Evolutionary conservation across 2,888 invertebrate species (phyloP).

Genomic region (Tenthredo scrophulariae): DNA sequence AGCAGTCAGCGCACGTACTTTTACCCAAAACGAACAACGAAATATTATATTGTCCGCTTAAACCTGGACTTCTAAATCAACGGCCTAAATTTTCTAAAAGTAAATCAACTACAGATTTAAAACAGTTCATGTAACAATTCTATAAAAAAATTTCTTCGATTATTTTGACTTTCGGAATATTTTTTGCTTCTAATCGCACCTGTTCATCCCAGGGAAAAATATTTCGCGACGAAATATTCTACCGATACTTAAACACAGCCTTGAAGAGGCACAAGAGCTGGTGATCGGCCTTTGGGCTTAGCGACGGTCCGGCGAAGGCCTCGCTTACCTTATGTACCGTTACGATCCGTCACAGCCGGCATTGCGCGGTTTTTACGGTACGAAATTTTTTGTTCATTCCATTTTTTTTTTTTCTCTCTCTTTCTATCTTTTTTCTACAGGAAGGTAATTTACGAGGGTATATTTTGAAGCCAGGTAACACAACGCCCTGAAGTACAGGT

Average conservation of each 20-base stretch:
- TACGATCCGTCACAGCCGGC: constrained; percentile 67
- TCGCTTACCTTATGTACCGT: constrained; percentile 61
- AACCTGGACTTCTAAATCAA: constrained; percentile 20
- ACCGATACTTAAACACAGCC: neutral
- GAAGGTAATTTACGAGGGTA: constrained; percentile 45
- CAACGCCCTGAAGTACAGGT: constrained; percentile 68
- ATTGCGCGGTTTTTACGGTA: constrained; percentile 66
- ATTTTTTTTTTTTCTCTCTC: neutral
- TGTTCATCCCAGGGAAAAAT: neutral
- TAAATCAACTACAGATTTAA: neutral
- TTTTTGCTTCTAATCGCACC: neutral
- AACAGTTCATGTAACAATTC: neutral
- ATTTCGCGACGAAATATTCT: neutral
- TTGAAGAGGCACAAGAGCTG: neutral
- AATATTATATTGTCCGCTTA: constrained; percentile 57
- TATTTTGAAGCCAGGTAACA: constrained; percentile 29
- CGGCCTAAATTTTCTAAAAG: neutral
- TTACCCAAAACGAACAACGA: constrained; percentile 68
- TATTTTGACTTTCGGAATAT: neutral
- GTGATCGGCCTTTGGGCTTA: constrained; percentile 23
- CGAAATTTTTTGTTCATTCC: constrained; percentile 50
- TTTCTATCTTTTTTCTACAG: neutral
- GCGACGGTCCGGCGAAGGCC: constrained; percentile 37
- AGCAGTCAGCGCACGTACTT: constrained; percentile 68
- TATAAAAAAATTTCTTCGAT: neutral